Percentiles rank a stretch among this genome's conserved stretches.
These are phyloP conservation scores for Climacteris rufus DNA, from an alignment of 2,113 vertebrate species.

Conservation along the genomic window DNA sequence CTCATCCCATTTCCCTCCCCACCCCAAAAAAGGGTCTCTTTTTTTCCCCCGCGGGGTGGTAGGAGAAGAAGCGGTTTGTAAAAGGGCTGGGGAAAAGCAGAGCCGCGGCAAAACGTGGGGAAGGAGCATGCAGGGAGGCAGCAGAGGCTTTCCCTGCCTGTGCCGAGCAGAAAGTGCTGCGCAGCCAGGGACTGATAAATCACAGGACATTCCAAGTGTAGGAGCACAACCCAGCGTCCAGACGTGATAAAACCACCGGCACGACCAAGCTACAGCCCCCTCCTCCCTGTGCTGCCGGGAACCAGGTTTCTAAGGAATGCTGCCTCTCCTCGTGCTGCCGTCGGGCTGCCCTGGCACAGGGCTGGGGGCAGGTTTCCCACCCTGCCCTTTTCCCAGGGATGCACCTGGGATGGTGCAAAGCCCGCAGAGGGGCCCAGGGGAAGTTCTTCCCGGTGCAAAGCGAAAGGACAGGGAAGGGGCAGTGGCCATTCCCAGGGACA, in stretches of 20 bases:
- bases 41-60: rapidly evolving
- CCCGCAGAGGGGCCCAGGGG: neutral
- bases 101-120: neutral
- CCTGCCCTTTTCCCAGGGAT: neutral
- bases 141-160: neutral
- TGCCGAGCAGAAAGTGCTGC: neutral
- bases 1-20: neutral
- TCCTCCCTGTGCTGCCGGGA: neutral
- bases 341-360: neutral
- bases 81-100: neutral
- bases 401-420: neutral
- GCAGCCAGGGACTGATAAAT: neutral
- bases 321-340: neutral
- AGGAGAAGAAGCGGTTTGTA: neutral
- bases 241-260: neutral
- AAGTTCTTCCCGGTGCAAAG: neutral
- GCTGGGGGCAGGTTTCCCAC: neutral
- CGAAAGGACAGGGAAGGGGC: neutral
- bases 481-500: rapidly evolving
- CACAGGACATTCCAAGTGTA: neutral
- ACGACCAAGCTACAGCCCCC: neutral
- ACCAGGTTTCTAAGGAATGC: neutral
- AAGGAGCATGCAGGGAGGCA: neutral
- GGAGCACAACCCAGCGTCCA: conserved; percentile 57
- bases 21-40: rapidly evolving